phyloP scores from a whole-genome alignment of 2,113 vertebrate genomes.

The Sinosuthora webbiana region DNA sequence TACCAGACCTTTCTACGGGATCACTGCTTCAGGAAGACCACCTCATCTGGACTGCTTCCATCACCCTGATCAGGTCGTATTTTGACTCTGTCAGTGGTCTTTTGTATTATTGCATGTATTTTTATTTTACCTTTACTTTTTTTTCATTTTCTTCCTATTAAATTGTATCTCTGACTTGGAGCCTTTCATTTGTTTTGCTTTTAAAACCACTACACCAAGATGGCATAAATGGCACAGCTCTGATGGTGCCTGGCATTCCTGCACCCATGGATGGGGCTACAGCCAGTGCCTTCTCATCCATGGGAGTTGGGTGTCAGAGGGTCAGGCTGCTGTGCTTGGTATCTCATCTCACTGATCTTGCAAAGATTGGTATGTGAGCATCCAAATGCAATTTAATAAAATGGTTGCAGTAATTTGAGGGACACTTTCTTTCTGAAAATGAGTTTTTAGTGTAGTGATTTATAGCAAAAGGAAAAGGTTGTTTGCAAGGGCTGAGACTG shows the following conservation, averaged over 20 bases:
- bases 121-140: no score
- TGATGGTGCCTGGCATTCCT: neutral
- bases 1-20: no score
- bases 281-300: neutral
- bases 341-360: neutral
- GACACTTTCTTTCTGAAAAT: neutral
- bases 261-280: neutral
- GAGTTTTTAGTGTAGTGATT: slow-evolving; percentile 32
- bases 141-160: no score
- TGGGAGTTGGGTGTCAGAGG: neutral
- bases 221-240: slow-evolving; percentile 65
- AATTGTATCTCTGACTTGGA: no score
- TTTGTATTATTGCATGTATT: no score
- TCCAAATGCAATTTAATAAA: neutral
- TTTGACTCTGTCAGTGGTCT: no score
- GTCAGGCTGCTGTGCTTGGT: neutral
- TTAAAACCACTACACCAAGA: no score
- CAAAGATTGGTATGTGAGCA: neutral
- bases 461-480: slow-evolving; percentile 42
- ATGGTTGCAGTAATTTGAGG: neutral
- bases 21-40: no score
- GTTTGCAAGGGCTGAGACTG: slow-evolving; percentile 59
- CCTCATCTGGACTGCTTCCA: no score
- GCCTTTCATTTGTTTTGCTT: no score
- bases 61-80: no score